Conservation (phyloP, 2,797 vertebrate genomes). For the Urocyon cinereoargenteus region DNA sequence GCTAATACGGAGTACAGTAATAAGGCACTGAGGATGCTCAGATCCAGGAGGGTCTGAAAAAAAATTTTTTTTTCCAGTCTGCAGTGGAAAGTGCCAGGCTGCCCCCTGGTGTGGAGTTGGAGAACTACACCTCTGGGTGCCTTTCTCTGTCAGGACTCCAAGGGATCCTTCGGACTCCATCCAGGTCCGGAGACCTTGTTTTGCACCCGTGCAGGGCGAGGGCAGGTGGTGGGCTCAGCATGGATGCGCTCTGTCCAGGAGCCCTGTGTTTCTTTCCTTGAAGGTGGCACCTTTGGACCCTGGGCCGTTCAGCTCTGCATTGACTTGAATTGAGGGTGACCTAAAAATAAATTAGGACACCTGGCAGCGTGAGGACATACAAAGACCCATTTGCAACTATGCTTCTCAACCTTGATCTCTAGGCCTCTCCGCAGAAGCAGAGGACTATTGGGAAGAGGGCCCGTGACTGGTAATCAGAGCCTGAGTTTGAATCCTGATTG, state of each 20-base stretch:
- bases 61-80: conserved; percentile 3
- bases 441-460: not conserved
- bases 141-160: not conserved
- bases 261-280: not conserved
- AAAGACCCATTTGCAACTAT: not conserved
- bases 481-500: not conserved
- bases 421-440: not conserved
- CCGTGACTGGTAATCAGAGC: not conserved
- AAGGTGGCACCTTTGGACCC: not conserved
- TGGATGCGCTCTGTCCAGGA: not conserved
- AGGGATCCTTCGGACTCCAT: not conserved
- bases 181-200: not conserved
- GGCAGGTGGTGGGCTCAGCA: not conserved
- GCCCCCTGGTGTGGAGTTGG: conserved; percentile 70
- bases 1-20: conserved; percentile 64
- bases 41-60: not conserved
- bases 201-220: not conserved
- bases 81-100: conserved; percentile 54
- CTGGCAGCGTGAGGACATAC: not conserved
- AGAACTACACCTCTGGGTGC: not conserved
- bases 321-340: conserved; percentile 28
- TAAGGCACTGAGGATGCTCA: conserved; percentile 7
- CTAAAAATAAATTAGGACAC: conserved; percentile 49
- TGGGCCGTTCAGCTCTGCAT: not conserved
- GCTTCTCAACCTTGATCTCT: not conserved